Conservation (phyloP, 1,140 invertebrate species). For the Helicoverpa armigera region DNA sequence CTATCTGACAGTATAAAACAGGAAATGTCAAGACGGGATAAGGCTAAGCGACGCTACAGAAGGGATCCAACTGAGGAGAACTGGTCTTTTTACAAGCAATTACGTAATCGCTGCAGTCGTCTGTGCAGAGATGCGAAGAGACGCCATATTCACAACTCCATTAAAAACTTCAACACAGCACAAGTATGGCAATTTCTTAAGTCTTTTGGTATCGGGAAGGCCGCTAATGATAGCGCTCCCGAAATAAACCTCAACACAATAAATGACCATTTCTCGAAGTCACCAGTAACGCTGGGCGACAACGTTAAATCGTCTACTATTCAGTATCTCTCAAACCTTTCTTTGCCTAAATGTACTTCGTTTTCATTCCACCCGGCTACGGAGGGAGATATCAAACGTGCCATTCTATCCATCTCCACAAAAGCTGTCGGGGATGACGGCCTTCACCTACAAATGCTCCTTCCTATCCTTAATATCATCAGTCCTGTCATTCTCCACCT, state of each 20-base stretch:
- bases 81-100: background rate
- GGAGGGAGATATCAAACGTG: background rate
- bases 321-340: background rate
- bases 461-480: background rate
- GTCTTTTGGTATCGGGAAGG: constrained; percentile 4
- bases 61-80: background rate
- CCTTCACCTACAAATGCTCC: background rate
- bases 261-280: background rate
- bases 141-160: constrained; percentile 4
- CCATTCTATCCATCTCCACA: background rate
- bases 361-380: constrained; percentile 7
- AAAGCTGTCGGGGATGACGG: background rate
- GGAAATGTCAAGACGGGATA: background rate
- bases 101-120: background rate
- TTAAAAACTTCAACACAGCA: background rate
- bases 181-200: constrained; percentile 20
- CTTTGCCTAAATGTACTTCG: background rate
- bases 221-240: background rate
- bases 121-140: background rate
- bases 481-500: background rate
- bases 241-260: too few species aligned
- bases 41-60: background rate
- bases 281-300: background rate
- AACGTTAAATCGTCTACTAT: constrained; percentile 8
- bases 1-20: background rate